phyloP scores from a whole-genome alignment of 2,888 invertebrate genomes.

The Tiphia femorata region DNA sequence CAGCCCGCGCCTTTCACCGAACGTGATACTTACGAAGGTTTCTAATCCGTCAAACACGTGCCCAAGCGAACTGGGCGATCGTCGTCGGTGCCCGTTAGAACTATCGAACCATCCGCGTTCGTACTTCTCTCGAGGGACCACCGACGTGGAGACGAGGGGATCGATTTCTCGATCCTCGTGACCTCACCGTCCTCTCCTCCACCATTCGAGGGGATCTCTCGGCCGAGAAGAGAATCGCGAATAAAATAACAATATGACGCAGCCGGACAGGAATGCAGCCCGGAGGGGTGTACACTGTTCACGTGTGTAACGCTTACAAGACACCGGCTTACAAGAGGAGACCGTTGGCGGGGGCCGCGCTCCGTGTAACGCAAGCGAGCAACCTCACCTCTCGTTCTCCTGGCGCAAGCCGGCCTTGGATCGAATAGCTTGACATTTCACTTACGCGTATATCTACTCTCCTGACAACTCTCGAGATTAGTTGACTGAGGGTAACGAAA shows the following conservation, averaged over 20 bases:
- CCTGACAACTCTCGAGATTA: conserved; percentile 17
- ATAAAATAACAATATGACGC: conserved; percentile 44
- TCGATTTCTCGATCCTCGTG: no score
- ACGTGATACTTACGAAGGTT: conserved; percentile 15
- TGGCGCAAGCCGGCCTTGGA: conserved; percentile 59
- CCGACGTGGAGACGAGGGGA: no score
- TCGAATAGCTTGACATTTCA: conserved; percentile 61
- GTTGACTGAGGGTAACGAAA: conserved; percentile 6
- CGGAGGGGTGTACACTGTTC: conserved; percentile 23
- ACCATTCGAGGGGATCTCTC: conserved; percentile 9
- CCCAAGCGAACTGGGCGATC: background rate
- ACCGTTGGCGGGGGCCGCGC: no score
- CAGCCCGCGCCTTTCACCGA: conserved; percentile 34
- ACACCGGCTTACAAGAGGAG: conserved; percentile 25
- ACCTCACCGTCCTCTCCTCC: background rate
- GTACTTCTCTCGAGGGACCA: no score
- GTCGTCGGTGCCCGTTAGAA: background rate
- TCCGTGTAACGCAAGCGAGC: conserved; percentile 36
- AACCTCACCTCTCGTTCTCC: conserved; percentile 47
- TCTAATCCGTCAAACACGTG: conserved; percentile 18
- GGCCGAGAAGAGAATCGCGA: background rate
- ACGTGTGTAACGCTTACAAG: conserved; percentile 7
- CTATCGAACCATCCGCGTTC: no score
- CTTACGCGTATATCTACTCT: conserved; percentile 38
- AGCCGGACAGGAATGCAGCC: conserved; percentile 52